Percentiles rank a stretch among this genome's conserved stretches.
phyloP scores from a whole-genome alignment of 2,113 vertebrate genomes.

The Lynx canadensis region DNA sequence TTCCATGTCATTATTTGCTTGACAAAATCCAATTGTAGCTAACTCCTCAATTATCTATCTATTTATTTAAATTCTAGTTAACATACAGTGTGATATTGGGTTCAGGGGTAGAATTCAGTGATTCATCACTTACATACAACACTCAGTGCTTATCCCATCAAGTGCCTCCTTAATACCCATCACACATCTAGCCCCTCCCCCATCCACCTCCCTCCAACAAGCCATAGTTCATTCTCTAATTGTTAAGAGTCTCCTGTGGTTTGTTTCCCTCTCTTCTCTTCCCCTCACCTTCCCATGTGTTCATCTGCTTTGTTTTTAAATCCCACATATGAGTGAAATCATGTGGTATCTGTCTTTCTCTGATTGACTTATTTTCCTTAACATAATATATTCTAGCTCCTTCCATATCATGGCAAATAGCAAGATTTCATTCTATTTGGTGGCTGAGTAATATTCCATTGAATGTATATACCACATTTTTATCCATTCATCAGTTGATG shows the following conservation, averaged over 20 bases:
- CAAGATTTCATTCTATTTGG: neutral
- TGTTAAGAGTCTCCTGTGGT: too few relatives aligned
- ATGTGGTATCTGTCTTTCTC: neutral
- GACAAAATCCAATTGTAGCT: neutral
- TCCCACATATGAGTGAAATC: neutral
- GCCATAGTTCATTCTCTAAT: too few relatives aligned
- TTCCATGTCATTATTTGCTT: neutral
- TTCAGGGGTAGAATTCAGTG: neutral
- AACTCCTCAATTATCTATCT: neutral
- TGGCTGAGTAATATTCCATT: neutral
- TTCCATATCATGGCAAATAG: neutral
- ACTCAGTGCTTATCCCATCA: too few relatives aligned
- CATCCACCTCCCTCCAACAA: too few relatives aligned
- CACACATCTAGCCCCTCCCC: too few relatives aligned
- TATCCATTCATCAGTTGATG: neutral
- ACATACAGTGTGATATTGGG: neutral
- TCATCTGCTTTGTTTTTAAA: neutral
- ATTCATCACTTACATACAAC: neutral
- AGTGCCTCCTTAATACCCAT: too few relatives aligned
- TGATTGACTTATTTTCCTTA: neutral
- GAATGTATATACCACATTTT: neutral
- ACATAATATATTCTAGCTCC: neutral
- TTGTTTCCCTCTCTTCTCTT: neutral
- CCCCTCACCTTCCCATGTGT: neutral
- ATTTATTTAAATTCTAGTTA: neutral